A percentile compares a stretch with the other conserved stretches of the same genome.
Evolutionary conservation across 2,113 vertebrate species (phyloP).

Genomic region (Stegastes partitus): DNA sequence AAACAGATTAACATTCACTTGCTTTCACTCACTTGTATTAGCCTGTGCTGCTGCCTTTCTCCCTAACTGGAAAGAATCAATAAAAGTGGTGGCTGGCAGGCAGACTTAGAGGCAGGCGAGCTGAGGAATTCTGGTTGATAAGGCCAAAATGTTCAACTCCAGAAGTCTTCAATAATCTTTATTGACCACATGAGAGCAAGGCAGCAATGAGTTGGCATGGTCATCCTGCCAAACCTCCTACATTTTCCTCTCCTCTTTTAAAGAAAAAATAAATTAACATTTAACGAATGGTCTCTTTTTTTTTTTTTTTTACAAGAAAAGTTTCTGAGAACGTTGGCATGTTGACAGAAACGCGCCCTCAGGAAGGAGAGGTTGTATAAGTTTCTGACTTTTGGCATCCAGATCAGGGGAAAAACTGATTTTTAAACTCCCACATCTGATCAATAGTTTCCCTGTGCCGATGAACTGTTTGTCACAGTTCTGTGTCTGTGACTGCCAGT

Average conservation of each 20-base stretch:
- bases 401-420: slow-evolving; percentile 11
- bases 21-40: slow-evolving; percentile 21
- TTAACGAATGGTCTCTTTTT: background rate
- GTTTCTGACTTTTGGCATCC: slow-evolving; percentile 19
- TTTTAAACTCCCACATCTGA: slow-evolving; percentile 29
- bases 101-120: slow-evolving; percentile 26
- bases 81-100: slow-evolving; percentile 35
- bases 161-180: slow-evolving; percentile 47
- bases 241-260: background rate
- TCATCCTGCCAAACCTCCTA: slow-evolving; percentile 19
- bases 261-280: background rate
- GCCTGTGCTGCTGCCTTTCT: slow-evolving; percentile 23
- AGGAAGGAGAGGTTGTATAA: background rate
- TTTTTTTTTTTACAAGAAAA: background rate
- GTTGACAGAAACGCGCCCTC: slow-evolving; percentile 3
- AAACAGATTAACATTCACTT: slow-evolving; percentile 34
- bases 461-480: slow-evolving; percentile 22
- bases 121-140: slow-evolving; percentile 43
- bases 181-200: slow-evolving; percentile 55
- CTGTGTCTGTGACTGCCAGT: slow-evolving; percentile 5
- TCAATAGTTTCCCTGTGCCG: slow-evolving; percentile 21
- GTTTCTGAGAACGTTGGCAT: slow-evolving; percentile 11
- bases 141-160: slow-evolving; percentile 51
- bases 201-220: background rate
- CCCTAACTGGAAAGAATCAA: slow-evolving; percentile 50